Conservation (phyloP, 2,797 vertebrate genomes). For the Onychomys arenicola region DNA sequence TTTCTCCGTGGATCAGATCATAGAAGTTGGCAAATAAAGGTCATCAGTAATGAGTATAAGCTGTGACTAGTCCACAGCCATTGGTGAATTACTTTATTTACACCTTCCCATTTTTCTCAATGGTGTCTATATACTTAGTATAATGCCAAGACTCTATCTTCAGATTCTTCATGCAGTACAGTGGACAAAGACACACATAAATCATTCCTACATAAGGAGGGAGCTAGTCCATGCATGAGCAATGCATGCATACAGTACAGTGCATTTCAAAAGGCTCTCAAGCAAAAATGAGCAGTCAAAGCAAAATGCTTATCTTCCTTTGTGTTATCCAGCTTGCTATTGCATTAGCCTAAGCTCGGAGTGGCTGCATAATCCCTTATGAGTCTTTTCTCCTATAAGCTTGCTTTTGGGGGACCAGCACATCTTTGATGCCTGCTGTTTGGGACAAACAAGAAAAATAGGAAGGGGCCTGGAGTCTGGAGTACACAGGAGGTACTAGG, state of each 20-base stretch:
- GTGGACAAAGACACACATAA: neutral
- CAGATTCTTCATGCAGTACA: neutral
- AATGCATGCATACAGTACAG: neutral
- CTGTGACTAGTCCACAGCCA: neutral
- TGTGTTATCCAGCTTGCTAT: neutral
- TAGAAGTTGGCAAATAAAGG: neutral
- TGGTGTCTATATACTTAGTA: neutral
- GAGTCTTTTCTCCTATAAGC: neutral
- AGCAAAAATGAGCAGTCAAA: neutral
- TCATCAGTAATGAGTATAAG: slow-evolving; percentile 12
- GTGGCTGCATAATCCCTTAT: neutral
- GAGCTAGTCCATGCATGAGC: neutral
- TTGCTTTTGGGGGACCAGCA: neutral
- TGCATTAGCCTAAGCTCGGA: neutral
- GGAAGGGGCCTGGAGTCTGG: neutral
- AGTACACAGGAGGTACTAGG: neutral
- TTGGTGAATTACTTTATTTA: slow-evolving; percentile 14
- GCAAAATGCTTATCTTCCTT: neutral
- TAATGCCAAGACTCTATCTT: neutral
- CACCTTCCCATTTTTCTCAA: neutral
- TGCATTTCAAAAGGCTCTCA: neutral
- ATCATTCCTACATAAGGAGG: neutral
- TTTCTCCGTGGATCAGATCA: neutral
- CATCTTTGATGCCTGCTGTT: neutral
- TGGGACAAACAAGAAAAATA: slow-evolving; percentile 28